Evolutionary conservation across 2,888 invertebrate genomes (phyloP).

Genomic region (Amblyjoppa proteus): DNA sequence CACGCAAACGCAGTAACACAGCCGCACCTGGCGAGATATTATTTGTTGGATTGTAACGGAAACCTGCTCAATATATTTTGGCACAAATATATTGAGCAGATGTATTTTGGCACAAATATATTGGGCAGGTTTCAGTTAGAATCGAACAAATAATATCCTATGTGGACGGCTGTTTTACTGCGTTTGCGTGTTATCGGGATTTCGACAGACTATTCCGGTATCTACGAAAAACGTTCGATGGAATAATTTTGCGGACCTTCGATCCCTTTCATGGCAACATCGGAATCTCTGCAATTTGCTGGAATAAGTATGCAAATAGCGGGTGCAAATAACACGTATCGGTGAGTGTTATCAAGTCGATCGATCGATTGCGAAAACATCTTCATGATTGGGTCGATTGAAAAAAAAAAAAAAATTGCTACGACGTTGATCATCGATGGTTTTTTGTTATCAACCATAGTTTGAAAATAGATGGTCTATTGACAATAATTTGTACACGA

Average conservation of each 20-base stretch:
- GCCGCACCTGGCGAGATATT: too few relatives aligned
- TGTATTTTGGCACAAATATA: too few relatives aligned
- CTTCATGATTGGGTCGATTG: neutral
- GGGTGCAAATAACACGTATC: neutral
- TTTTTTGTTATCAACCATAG: neutral
- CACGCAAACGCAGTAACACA: too few relatives aligned
- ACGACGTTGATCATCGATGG: neutral
- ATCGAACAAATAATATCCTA: too few relatives aligned
- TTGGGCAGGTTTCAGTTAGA: too few relatives aligned
- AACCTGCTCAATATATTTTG: too few relatives aligned
- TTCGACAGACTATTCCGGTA: too few relatives aligned
- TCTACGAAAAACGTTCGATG: too few relatives aligned
- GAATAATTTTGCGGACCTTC: neutral
- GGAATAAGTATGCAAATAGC: neutral
- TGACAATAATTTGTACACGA: neutral
- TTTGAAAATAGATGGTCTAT: neutral
- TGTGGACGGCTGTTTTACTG: too few relatives aligned
- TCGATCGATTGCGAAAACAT: neutral
- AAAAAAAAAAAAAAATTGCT: neutral
- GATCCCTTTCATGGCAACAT: neutral
- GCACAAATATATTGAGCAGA: too few relatives aligned
- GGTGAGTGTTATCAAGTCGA: neutral
- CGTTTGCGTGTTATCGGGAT: too few relatives aligned
- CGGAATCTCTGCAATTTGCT: neutral
- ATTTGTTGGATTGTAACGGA: too few relatives aligned